Conservation (phyloP, 1,140 invertebrate genomes). For the Scylla paramamosain region DNA sequence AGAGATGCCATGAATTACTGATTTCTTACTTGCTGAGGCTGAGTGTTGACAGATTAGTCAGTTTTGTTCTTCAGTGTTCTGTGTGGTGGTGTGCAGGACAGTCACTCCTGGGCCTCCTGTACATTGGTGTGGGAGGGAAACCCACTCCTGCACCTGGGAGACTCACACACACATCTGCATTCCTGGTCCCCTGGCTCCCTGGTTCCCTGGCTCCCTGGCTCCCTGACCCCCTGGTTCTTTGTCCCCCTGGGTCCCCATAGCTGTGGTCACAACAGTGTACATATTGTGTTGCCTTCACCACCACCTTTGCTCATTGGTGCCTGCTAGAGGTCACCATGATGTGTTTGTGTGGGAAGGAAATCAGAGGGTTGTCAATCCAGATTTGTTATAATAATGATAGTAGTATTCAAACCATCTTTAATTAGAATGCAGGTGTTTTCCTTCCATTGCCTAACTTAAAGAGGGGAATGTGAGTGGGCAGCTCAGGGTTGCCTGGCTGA, state of each 20-base stretch:
- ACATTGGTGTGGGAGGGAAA: not conserved
- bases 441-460: not conserved
- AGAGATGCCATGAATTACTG: slow-evolving; percentile 7
- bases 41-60: not conserved
- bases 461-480: not conserved
- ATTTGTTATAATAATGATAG: not conserved
- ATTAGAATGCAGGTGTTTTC: not conserved
- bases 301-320: not conserved
- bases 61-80: slow-evolving; percentile 12
- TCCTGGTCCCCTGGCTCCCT: too few species aligned
- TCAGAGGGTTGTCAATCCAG: not conserved
- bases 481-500: not conserved
- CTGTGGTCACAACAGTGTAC: not conserved
- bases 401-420: not conserved
- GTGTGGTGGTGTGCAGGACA: slow-evolving; percentile 7
- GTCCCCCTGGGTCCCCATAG: too few species aligned
- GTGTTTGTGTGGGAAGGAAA: not conserved
- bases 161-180: too few species aligned
- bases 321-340: not conserved
- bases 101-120: not conserved
- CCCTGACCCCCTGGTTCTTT: too few species aligned
- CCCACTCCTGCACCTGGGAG: not conserved
- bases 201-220: too few species aligned
- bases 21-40: slow-evolving; percentile 28
- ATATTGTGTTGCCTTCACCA: not conserved